Evolutionary conservation across 2,113 vertebrate species (phyloP).

Genomic region (Callipepla californica): DNA sequence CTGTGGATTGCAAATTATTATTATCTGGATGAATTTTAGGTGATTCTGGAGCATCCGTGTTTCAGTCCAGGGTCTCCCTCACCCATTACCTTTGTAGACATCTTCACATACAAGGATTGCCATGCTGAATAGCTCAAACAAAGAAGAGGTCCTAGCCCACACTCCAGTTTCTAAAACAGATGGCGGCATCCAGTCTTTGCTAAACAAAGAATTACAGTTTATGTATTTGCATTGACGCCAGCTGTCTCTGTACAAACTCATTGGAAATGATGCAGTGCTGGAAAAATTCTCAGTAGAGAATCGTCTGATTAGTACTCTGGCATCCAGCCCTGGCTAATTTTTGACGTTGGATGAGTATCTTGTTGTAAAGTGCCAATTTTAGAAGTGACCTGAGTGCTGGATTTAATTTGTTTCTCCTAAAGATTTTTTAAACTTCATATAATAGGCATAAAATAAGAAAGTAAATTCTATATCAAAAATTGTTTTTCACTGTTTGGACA

Average conservation of each 20-base stretch:
- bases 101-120: background rate
- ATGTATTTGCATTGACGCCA: background rate
- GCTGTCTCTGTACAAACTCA: constrained; percentile 3
- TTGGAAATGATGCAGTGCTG: background rate
- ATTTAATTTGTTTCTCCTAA: constrained; percentile 17
- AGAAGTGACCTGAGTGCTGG: background rate
- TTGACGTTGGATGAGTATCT: background rate
- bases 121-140: background rate
- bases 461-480: background rate
- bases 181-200: background rate
- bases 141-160: background rate
- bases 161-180: background rate
- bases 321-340: background rate
- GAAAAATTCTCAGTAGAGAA: background rate
- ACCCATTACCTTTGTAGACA: rapidly evolving
- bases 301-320: background rate
- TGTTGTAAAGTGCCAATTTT: background rate
- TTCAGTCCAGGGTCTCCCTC: background rate
- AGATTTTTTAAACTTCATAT: background rate
- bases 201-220: background rate
- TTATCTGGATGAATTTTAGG: background rate
- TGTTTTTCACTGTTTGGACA: background rate
- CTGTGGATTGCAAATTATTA: background rate
- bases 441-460: constrained; percentile 28
- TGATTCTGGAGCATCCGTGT: background rate